Evolutionary conservation across 2,888 invertebrate species (phyloP).

Genomic region (Acleris cristana): DNA sequence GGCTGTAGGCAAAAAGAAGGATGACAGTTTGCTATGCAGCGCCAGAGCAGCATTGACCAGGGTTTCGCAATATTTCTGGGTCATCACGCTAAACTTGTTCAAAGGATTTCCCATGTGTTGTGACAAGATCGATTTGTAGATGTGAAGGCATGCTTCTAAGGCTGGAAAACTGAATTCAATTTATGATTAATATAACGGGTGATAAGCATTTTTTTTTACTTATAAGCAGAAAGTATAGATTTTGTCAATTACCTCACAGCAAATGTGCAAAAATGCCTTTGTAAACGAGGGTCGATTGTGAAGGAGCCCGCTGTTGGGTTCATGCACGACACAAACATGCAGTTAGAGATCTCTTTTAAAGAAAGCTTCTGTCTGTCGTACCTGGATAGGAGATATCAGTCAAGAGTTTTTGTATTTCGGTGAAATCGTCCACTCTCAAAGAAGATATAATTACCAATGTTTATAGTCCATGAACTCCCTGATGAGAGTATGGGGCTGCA

Average conservation of each 20-base stretch:
- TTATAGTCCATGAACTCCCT: slow-evolving; percentile 96
- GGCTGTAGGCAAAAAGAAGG: slow-evolving; percentile 95
- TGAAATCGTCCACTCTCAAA: too few species aligned
- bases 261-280: slow-evolving; percentile 94
- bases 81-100: slow-evolving; percentile 86
- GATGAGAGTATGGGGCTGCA: slow-evolving; percentile 96
- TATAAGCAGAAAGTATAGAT: background rate
- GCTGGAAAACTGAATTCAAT: slow-evolving; percentile 89
- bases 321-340: slow-evolving; percentile 98
- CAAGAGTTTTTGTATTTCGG: background rate
- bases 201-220: too few species aligned
- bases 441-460: slow-evolving; percentile 89
- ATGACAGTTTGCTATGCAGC: slow-evolving; percentile 89
- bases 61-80: slow-evolving; percentile 84
- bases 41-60: slow-evolving; percentile 89
- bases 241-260: slow-evolving; percentile 86
- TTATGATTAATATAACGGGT: background rate
- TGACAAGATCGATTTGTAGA: slow-evolving; percentile 91
- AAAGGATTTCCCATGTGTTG: slow-evolving; percentile 88
- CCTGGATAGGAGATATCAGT: slow-evolving; percentile 60
- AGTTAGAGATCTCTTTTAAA: slow-evolving; percentile 95
- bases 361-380: slow-evolving; percentile 94
- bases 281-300: slow-evolving; percentile 95
- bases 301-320: slow-evolving; percentile 98
- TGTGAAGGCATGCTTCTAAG: slow-evolving; percentile 90